Base-by-base conservation (phyloP, 2,888 invertebrate species). In the Chrysolina oricalcia region DNA sequence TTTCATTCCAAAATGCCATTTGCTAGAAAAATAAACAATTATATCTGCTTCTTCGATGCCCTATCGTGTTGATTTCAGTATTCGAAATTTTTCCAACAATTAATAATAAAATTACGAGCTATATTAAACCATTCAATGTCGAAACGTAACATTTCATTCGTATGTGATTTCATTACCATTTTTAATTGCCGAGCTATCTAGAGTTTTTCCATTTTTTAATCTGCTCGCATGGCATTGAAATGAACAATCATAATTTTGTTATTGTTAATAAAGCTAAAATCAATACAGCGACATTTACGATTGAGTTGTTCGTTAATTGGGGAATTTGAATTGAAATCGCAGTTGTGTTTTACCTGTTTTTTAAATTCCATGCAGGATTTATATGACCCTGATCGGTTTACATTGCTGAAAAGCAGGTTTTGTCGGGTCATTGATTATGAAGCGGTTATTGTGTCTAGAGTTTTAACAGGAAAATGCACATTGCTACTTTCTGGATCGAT, bases 261-360 rank as follows among this genome's bases (percentile, higher is more conserved):
- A 27, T 11, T 53, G 53, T 21, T 53, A 21, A 13, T 59, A 15
- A 27, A 59, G 23, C 15, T 27, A 27, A n/a, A 35, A 59, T 35
- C 59, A 2, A 59, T 35, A 27, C n/a, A 35, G n/a, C 2, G 27
- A 27, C 59, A 35, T 27, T 15, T 23, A 27, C 19, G 19, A 50
- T 15, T 27, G 59, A 59, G n/a, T 59, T 59, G 13, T 27, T 59
- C 35, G 35, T 59, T n/a, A n/a, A 59, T 27, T 59, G 35, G 59
- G 15, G n/a, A n/a, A 59, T 59, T 59, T n/a, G n/a, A 59, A 59
- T 59, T 59, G 15, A 35, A 59, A 59, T 23, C 27, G n/a, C 27
- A 6, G 27, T 59, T 15, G n/a, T 59, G 13, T 53, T 53, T 23
- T 23, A 11, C 56, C 56, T 10, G 13, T 13, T 59, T 59, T n/a